These are phyloP conservation scores for Donacobius atricapilla DNA, from an alignment of 2,113 vertebrate genomes.

Conservation along the genomic window DNA sequence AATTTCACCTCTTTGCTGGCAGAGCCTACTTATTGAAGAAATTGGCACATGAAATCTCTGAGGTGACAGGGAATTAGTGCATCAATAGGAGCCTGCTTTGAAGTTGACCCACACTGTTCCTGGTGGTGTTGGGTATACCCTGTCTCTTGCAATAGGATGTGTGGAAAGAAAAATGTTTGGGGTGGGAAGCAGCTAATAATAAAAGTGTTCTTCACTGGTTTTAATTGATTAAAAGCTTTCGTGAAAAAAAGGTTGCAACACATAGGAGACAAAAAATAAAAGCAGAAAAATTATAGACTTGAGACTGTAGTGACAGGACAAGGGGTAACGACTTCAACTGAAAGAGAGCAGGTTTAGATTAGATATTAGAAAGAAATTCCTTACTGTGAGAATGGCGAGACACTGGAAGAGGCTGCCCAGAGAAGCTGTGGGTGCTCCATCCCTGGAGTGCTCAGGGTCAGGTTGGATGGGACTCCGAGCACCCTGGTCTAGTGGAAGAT, in stretches of 20 bases:
- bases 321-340: not conserved
- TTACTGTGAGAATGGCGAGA: not conserved
- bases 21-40: constrained; percentile 61
- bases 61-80: constrained; percentile 67
- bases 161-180: not conserved
- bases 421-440: not conserved
- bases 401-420: not conserved
- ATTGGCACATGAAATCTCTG: constrained; percentile 56
- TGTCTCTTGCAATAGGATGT: not conserved
- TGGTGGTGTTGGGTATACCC: constrained; percentile 36
- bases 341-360: not conserved
- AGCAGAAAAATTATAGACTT: not conserved
- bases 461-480: not conserved
- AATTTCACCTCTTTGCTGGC: constrained; percentile 64
- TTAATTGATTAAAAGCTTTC: not conserved
- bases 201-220: not conserved
- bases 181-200: not conserved
- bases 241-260: not conserved
- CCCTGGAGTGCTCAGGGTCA: not conserved
- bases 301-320: not conserved
- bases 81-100: constrained; percentile 68
- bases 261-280: not conserved
- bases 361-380: not conserved
- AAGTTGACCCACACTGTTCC: constrained; percentile 72
- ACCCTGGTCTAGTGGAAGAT: not conserved